Conservation (phyloP, 2,888 invertebrate genomes). For the Mallateleia sp. region DNA sequence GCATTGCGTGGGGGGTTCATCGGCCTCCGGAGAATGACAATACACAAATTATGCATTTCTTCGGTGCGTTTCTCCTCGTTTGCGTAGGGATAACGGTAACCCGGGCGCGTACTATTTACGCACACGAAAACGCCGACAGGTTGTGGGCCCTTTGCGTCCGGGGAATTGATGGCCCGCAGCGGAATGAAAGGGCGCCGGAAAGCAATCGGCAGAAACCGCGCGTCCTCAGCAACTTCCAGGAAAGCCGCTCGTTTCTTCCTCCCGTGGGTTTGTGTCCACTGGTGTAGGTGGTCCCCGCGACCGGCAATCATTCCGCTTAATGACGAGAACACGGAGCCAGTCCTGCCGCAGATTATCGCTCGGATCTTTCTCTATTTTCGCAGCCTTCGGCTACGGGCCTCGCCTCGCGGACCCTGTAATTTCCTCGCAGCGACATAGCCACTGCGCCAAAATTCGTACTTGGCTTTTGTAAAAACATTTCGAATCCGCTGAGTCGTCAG, state of each 20-base stretch:
- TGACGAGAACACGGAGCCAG: constrained; percentile 81
- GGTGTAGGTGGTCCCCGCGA: constrained; percentile 86
- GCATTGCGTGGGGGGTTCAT: not conserved
- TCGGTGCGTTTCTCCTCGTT: not conserved
- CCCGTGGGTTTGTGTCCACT: constrained; percentile 46
- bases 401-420: constrained; percentile 83
- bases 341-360: constrained; percentile 82
- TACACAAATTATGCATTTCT: constrained; percentile 21
- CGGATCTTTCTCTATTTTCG: constrained; percentile 55
- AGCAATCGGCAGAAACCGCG: constrained; percentile 45
- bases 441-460: constrained; percentile 69
- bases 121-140: not conserved
- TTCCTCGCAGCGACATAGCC: constrained; percentile 78
- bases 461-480: constrained; percentile 59
- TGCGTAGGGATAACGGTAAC: constrained; percentile 20
- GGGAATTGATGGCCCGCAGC: constrained; percentile 40
- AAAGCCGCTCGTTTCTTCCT: constrained; percentile 50
- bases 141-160: not conserved
- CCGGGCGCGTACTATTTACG: not conserved
- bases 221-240: constrained; percentile 64
- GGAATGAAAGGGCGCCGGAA: constrained; percentile 53
- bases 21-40: constrained; percentile 37
- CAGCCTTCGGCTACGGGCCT: constrained; percentile 55
- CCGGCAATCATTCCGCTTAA: constrained; percentile 86
- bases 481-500: constrained; percentile 55